Conservation (phyloP, 2,113 vertebrate species). For the Ia io region DNA sequence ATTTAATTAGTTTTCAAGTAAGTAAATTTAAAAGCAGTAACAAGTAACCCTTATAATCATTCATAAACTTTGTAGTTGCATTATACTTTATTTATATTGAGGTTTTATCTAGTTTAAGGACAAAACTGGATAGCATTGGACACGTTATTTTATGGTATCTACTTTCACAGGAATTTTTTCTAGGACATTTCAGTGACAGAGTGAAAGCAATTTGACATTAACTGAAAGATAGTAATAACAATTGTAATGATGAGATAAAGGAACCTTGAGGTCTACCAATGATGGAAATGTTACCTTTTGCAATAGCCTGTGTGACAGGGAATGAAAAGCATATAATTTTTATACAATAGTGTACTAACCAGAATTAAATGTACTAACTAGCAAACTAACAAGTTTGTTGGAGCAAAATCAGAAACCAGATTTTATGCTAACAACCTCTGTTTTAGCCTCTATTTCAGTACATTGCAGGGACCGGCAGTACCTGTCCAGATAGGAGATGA, state of each 20-base stretch:
- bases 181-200: slow-evolving; percentile 78
- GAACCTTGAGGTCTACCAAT: slow-evolving; percentile 73
- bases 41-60: neutral
- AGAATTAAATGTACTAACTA: neutral
- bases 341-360: neutral
- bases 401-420: neutral
- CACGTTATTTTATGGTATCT: neutral
- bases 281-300: neutral
- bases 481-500: neutral
- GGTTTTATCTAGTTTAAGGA: neutral
- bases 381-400: neutral
- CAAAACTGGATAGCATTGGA: neutral
- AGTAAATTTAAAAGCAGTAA: neutral
- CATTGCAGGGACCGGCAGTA: neutral
- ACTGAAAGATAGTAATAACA: slow-evolving; percentile 79
- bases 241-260: slow-evolving; percentile 78
- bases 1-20: neutral
- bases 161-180: slow-evolving; percentile 62
- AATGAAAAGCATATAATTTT: neutral
- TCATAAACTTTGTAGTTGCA: neutral
- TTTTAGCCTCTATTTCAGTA: neutral
- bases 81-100: neutral
- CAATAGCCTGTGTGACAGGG: neutral
- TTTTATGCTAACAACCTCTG: neutral
- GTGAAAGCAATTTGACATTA: slow-evolving; percentile 80